Evolutionary conservation across 2,888 invertebrate species (phyloP).

Genomic region (Macaria liturata): DNA sequence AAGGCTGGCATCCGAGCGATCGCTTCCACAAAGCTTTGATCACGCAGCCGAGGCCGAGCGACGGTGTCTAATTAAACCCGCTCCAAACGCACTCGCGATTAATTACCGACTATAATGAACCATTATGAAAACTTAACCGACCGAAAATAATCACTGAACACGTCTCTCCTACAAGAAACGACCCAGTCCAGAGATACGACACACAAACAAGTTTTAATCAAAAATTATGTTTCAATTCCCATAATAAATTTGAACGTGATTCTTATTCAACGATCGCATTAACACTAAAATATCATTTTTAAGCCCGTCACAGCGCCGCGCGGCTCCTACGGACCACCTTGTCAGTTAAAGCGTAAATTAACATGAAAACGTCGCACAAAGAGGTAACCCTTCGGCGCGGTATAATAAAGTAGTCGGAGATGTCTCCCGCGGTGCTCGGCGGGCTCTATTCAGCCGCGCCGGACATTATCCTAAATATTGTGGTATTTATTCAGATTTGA

Average conservation of each 20-base stretch:
- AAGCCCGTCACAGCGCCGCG: constrained; percentile 47
- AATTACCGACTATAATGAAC: constrained; percentile 32
- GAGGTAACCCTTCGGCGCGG: constrained; percentile 75
- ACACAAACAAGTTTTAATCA: constrained; percentile 18
- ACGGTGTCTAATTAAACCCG: constrained; percentile 34
- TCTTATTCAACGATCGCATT: constrained; percentile 61
- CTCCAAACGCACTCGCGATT: constrained; percentile 29
- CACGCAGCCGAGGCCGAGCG: constrained; percentile 23
- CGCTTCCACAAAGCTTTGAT: constrained; percentile 36
- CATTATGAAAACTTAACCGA: constrained; percentile 25
- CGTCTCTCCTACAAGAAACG: constrained; percentile 2
- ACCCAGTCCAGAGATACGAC: background rate
- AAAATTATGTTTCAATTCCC: constrained; percentile 41
- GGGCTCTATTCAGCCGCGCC: constrained; percentile 65
- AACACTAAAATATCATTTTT: constrained; percentile 77
- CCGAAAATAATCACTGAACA: constrained; percentile 35
- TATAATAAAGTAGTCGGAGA: constrained; percentile 62
- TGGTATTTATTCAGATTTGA: constrained; percentile 80
- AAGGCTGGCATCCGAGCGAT: constrained; percentile 25
- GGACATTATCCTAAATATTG: constrained; percentile 82
- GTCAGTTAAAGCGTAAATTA: constrained; percentile 69
- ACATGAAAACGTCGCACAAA: constrained; percentile 76
- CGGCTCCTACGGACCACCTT: constrained; percentile 70
- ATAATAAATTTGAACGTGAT: constrained; percentile 56
- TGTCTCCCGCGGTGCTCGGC: constrained; percentile 65